Conservation (phyloP, 1,140 invertebrate genomes). For the Episyrphus balteatus region DNA sequence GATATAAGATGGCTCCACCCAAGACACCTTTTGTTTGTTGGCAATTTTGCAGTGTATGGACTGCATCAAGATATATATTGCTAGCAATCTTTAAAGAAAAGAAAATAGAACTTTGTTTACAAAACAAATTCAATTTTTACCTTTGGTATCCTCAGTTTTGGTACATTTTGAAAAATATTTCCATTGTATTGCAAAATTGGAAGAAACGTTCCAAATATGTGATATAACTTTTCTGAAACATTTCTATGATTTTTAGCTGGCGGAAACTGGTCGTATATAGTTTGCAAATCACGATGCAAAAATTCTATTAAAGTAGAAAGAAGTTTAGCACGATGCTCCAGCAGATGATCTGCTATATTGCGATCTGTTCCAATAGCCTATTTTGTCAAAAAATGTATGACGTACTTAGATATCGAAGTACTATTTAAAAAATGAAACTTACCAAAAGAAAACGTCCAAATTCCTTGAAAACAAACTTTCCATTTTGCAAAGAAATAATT, state of each 20-base stretch:
- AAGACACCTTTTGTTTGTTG: slow-evolving; percentile 59
- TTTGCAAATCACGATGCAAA: slow-evolving; percentile 66
- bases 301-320: slow-evolving; percentile 61
- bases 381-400: slow-evolving; percentile 7
- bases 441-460: slow-evolving; percentile 70
- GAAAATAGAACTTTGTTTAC: background rate
- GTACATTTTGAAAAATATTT: slow-evolving; percentile 65
- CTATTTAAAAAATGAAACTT: slow-evolving; percentile 6
- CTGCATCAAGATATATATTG: slow-evolving; percentile 68
- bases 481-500: slow-evolving; percentile 66
- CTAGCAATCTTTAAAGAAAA: slow-evolving; percentile 53
- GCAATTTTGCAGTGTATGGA: slow-evolving; percentile 66
- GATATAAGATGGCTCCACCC: slow-evolving; percentile 66
- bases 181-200: slow-evolving; percentile 66
- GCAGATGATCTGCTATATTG: slow-evolving; percentile 66
- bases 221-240: slow-evolving; percentile 64
- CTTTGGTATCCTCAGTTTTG: slow-evolving; percentile 65
- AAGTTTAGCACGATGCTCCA: slow-evolving; percentile 60
- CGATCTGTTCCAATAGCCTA: slow-evolving; percentile 76
- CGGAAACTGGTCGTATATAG: slow-evolving; percentile 46
- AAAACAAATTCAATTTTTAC: slow-evolving; percentile 35
- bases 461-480: slow-evolving; percentile 69
- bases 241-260: slow-evolving; percentile 46
- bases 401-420: slow-evolving; percentile 5
- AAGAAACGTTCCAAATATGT: slow-evolving; percentile 73